Base-by-base conservation (phyloP, 2,113 vertebrate genomes). In the Notothenia rossii region DNA sequence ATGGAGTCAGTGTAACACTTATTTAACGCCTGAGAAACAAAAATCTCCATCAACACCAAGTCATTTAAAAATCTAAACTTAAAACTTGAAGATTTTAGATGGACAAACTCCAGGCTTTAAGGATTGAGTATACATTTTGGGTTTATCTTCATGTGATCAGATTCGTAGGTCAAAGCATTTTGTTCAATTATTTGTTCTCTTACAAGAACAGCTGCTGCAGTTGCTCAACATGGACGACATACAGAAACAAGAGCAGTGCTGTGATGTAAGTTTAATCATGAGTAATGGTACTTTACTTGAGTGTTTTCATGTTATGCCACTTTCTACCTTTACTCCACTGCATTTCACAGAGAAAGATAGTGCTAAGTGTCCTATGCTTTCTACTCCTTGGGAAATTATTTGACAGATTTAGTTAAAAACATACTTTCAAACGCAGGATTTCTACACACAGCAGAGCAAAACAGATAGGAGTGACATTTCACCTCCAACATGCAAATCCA, bases 401-500 rank as follows among this genome's bases (percentile, higher is more conserved):
- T 70, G 36, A 54, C 13, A 10, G n/a, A 1, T 12, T 2, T 53
- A 10, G 7, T 58, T 45, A 25, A 18, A 8, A 12, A 5, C 33
- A 36, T 40, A 40, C 7, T 40, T 40, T 40, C 7, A 40, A 40
- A 40, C 7, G 36, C 36, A 40, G 36, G 36, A 40, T 40, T 40
- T 40, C 36, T 40, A 40, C 36, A 40, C 36, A 40, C 5, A 40
- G 36, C 6, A 11, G 33, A 1, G 51, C 25, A 36, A 40, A 65
- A 10, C 0, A 22, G 5, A 51, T 53, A 20, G 54, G n/a, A 10
- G 14, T 50, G 25, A 73, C 56, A 2, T 50, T 64, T 36, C 3
- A 33, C 62, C 68, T 51, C 46, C 25, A 9, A 2, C 56, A 48
- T 63, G 67, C 51, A 51, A 62, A 62, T 73, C 43, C 61, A 66